These are phyloP conservation scores for Bugula neritina DNA, from an alignment of 2,888 invertebrate species.

Conservation along the genomic window DNA sequence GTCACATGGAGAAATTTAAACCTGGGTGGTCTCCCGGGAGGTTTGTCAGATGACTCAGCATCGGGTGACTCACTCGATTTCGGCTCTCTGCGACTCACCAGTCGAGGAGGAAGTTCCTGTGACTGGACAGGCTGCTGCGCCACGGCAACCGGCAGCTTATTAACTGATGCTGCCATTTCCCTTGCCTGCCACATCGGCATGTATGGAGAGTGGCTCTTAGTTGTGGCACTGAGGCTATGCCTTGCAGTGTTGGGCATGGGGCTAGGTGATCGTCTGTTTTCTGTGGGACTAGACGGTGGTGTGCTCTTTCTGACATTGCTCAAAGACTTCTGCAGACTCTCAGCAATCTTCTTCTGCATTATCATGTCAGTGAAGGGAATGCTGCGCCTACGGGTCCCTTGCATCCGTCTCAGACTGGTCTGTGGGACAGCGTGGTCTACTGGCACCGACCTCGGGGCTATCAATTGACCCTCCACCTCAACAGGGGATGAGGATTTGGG, in stretches of 20 bases:
- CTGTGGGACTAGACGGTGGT: not conserved
- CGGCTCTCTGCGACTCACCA: not conserved
- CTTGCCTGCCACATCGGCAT: constrained; percentile 17
- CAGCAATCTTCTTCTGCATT: constrained; percentile 20
- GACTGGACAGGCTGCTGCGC: constrained; percentile 3
- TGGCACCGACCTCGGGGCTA: constrained; percentile 1
- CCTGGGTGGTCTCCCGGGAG: constrained; percentile 7
- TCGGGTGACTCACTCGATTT: not conserved
- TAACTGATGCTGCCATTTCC: not conserved
- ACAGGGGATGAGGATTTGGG: not conserved
- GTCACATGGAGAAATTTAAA: constrained; percentile 1
- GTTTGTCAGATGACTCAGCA: not conserved
- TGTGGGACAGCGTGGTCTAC: constrained; percentile 1
- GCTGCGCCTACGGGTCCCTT: not conserved
- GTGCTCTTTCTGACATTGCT: not conserved
- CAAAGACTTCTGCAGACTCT: constrained; percentile 17
- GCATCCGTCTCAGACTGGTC: not conserved
- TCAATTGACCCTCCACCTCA: not conserved
- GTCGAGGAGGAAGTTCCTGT: not conserved
- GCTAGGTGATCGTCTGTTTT: not conserved
- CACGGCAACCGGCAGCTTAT: not conserved
- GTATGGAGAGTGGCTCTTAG: not conserved
- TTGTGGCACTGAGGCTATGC: not conserved
- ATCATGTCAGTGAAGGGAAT: not conserved
- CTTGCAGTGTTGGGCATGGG: not conserved